Conservation (phyloP, 2,113 vertebrate species). For the Bufo gargarizans region DNA sequence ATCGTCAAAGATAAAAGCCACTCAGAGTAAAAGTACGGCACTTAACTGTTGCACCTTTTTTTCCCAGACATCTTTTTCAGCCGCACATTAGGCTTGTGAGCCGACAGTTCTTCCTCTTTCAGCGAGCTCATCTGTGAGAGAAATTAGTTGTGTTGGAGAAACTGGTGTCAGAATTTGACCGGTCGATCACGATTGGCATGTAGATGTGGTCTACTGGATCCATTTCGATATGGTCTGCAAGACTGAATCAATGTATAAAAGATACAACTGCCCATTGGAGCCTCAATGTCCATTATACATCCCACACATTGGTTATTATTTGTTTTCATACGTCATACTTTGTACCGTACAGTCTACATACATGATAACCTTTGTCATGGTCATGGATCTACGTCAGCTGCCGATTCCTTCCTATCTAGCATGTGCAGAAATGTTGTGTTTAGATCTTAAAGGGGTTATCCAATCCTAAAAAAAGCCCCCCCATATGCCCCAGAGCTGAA, state of each 20-base stretch:
- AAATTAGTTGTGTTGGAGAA: not conserved
- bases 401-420: not conserved
- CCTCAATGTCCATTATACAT: too few species aligned
- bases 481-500: too few species aligned
- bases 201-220: not conserved
- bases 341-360: not conserved
- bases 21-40: not conserved
- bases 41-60: not conserved
- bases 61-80: not conserved
- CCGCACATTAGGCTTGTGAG: not conserved
- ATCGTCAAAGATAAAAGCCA: not conserved
- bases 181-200: not conserved
- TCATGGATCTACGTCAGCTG: too few species aligned
- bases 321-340: not conserved
- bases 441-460: too few species aligned
- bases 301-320: not conserved
- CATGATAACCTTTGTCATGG: not conserved
- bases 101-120: not conserved
- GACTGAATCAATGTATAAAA: not conserved
- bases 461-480: too few species aligned
- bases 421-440: not conserved
- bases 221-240: too few species aligned
- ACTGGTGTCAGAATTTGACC: not conserved
- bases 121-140: not conserved
- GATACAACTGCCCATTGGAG: not conserved